Base-by-base conservation (phyloP, 2,888 invertebrate species). In the Temnothorax ravouxi region DNA sequence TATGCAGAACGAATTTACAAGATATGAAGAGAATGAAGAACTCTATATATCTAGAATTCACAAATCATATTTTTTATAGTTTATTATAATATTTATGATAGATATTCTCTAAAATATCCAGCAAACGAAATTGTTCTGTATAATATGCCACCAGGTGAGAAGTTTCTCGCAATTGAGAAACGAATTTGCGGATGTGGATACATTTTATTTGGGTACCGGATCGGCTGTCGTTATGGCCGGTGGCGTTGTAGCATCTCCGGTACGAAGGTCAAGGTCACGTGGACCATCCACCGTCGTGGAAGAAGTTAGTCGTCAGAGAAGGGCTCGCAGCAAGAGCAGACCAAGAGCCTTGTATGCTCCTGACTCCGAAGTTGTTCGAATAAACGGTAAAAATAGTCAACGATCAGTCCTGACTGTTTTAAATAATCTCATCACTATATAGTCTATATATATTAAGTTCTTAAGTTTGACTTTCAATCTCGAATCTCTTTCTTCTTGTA, bases 161-260 rank as follows among this genome's bases (percentile, higher is more conserved):
- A 99, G 99, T 95, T 99, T 99, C 95, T 98, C 99, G 0, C 99
- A 99, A 92, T 95, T 99, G 76, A 96, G 99, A 69, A 98, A 98
- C 94, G 99, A 99, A 94, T 98, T 98, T 93, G 97, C 98, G 18
- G 98, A 98, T 92, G 97, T 98, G 77, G 98, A 98, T 94, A 98
- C 98, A 5, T 99, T 99, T 95, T 98, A 98, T 94, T 95, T 98
- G 93, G 97, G 97, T 15, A 95, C 95, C 5, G 96, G 96, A 2
- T 91, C 95, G 54, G 92, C 92, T 1, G 91, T 94, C 25, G 93
- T 95, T 11, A 96, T 95, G 93, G 94, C 95, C 92, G 90, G 95
- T n/a, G 91, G 94, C 34, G 91, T 92, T 29, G 91, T 94, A 93
- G 91, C 96, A 95, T 97, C 97, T 0, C 97, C 97, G 0, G 96